A percentile compares a stretch with the other conserved stretches of the same genome.
These are phyloP conservation scores for Pseudolycoriella hygida DNA, from an alignment of 2,888 invertebrate genomes.

Conservation along the genomic window DNA sequence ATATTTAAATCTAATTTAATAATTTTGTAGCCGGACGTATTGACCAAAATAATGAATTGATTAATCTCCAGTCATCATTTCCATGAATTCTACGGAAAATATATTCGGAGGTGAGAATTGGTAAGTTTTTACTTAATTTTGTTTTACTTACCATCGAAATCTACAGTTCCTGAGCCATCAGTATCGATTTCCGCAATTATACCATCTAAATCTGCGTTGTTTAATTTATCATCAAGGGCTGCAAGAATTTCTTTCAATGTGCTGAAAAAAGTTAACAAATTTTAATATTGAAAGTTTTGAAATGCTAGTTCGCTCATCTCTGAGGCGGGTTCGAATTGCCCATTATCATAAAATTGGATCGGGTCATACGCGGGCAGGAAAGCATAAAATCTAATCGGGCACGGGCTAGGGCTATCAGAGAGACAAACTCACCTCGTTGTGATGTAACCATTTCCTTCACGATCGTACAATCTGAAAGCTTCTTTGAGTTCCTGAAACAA, in stretches of 20 bases:
- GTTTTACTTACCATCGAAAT: conserved; percentile 97
- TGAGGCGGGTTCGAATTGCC: too few species aligned
- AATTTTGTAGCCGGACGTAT: too few species aligned
- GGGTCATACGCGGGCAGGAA: too few species aligned
- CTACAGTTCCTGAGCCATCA: conserved; percentile 95
- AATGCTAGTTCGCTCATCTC: too few species aligned
- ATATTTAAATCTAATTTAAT: too few species aligned
- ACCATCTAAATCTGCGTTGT: conserved; percentile 81
- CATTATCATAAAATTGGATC: too few species aligned
- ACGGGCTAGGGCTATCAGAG: too few species aligned
- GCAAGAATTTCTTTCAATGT: conserved; percentile 85
- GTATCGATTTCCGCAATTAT: conserved; percentile 97
- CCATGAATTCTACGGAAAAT: conserved; percentile 67
- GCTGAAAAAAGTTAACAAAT: too few species aligned
- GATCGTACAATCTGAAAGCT: conserved; percentile 92
- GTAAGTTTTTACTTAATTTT: too few species aligned
- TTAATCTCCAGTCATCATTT: conserved; percentile 93
- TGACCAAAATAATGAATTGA: too few species aligned
- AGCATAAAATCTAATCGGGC: too few species aligned
- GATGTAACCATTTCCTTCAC: conserved; percentile 89
- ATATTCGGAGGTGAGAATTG: conserved; percentile 4
- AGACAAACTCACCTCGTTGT: conserved; percentile 48
- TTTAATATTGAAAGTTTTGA: too few species aligned
- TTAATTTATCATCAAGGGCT: conserved; percentile 85
- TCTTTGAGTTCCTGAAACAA: conserved; percentile 62